Evolutionary conservation across 2,113 vertebrate genomes (phyloP), one percentile per base, ranked within the genome.

Genomic region (Diadophis punctatus): DNA sequence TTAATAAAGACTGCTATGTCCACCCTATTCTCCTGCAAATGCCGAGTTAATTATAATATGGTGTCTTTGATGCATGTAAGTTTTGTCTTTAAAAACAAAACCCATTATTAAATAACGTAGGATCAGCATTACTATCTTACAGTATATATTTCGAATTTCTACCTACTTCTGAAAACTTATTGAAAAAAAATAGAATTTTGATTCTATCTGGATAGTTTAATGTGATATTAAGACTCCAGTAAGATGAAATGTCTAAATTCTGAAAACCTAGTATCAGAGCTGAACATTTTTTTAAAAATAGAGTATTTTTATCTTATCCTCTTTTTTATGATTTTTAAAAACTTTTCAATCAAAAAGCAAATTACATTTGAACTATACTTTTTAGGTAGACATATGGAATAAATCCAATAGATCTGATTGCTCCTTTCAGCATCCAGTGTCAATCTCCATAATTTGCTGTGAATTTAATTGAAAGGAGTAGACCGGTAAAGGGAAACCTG

Each of bases 311-410:
- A 91, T 91, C 95, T 93, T 22, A 94, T 8, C 86, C 8, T 51
- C 91, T 96, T 92, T 93, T 95, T 90, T 89, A 48, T 86, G 93
- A 91, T n/a, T 60, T 39, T 74, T 94, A 92, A 8, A 60, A 95
- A 94, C 48, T 91, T 4, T 34, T 96, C 8, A 95, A 94, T 95
- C 92, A 74, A 91, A 94, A 96, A 60, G 90, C 87, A 0, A 92
- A 91, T 95, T 94, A 91, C 86, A 95, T 92, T 93, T 10, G 95
- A 96, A 93, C 89, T 39, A 52, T 95, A 97, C 89, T 87, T 92
- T 58, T 92, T 60, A 27, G n/a, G 39, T 34, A 84, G 43, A 58
- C 63, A 49, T 34, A 94, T 23, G 20, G 94, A 86, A 95, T 94
- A 92, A 96, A 68, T 0, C 0, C 87, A 94, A 96, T n/a, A 90